Conservation (phyloP, 2,797 vertebrate species). For the Sebastes hubbsi region DNA sequence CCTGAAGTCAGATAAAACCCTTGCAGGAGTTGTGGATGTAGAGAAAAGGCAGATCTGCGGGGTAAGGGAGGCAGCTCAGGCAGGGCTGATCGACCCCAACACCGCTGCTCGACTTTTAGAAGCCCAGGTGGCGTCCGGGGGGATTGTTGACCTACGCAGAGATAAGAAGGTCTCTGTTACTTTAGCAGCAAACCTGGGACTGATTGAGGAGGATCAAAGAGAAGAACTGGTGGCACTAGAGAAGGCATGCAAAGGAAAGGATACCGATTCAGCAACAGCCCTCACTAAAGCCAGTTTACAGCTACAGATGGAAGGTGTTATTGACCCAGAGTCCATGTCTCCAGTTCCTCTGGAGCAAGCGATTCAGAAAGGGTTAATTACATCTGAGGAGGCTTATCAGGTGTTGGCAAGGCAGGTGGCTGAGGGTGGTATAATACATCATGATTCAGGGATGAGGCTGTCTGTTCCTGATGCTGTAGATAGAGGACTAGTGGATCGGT, state of each 20-base stretch:
- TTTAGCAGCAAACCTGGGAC: constrained; percentile 90
- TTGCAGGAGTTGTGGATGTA: constrained; percentile 90
- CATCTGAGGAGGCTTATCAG: constrained; percentile 79
- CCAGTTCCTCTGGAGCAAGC: constrained; percentile 84
- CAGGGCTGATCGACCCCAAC: constrained; percentile 88
- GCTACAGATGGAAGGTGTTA: constrained; percentile 90
- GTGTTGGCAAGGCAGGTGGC: constrained; percentile 88
- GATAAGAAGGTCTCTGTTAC: constrained; percentile 93
- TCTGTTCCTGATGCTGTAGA: constrained; percentile 84
- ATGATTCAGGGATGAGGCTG: constrained; percentile 89
- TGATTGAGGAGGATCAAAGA: constrained; percentile 84
- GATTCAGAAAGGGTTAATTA: constrained; percentile 84
- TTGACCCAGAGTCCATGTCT: constrained; percentile 85
- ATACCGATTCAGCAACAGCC: constrained; percentile 71
- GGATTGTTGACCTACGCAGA: constrained; percentile 89
- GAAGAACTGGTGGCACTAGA: constrained; percentile 87
- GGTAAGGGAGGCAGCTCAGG: constrained; percentile 85
- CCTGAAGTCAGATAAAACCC: constrained; percentile 87
- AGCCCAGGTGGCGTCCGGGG: constrained; percentile 92
- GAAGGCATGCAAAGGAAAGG: constrained; percentile 90
- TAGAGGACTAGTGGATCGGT: constrained; percentile 83
- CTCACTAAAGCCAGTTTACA: constrained; percentile 87
- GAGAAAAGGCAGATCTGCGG: constrained; percentile 81
- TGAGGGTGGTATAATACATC: constrained; percentile 93
- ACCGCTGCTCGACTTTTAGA: constrained; percentile 89